phyloP scores from a whole-genome alignment of 1,140 invertebrate species.

The Batillaria attramentaria region DNA sequence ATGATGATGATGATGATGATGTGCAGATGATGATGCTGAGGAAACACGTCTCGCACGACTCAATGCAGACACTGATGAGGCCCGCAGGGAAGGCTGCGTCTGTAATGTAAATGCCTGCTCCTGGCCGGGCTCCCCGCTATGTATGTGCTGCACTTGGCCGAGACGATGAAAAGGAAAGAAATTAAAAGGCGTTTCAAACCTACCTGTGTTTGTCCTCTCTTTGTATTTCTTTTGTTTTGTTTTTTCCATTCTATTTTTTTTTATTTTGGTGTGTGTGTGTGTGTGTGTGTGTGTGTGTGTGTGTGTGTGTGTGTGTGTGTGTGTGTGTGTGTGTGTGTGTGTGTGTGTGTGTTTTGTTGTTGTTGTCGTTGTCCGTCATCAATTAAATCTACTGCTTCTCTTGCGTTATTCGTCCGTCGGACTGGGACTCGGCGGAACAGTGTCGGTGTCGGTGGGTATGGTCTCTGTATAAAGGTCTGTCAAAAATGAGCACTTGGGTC shows the following conservation, averaged over 20 bases:
- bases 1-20: background rate
- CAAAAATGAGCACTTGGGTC: background rate
- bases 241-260: background rate
- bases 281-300: conserved; percentile 11
- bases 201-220: no score
- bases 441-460: background rate
- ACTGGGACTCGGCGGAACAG: no score
- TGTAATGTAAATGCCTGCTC: background rate
- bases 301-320: conserved; percentile 19
- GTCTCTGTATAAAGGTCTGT: background rate
- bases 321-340: background rate
- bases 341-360: conserved; percentile 17
- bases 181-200: no score
- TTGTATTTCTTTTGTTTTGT: background rate
- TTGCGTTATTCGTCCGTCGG: no score
- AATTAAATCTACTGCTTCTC: no score
- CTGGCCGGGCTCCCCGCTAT: background rate
- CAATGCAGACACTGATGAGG: background rate
- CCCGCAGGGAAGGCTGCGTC: background rate
- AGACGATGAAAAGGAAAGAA: no score
- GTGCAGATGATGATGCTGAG: no score
- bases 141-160: background rate
- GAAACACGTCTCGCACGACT: no score
- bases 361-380: no score
- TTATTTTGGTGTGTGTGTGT: background rate